phyloP scores from a whole-genome alignment of 2,113 vertebrate genomes.

The Epinephelus fuscoguttatus region DNA sequence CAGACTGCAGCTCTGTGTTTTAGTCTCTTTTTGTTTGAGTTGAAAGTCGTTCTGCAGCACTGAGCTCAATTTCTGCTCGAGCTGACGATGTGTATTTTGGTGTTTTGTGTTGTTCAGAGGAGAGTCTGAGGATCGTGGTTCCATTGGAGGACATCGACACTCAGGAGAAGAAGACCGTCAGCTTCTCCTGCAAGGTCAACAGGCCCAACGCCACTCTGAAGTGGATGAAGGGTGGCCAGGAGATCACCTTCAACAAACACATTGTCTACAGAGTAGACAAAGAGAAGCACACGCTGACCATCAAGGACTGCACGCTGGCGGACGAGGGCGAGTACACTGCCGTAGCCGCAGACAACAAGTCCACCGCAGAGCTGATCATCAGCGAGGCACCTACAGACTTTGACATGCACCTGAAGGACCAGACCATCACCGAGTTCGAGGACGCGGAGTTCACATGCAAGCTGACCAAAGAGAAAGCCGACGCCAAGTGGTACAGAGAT shows the following conservation, averaged over 20 bases:
- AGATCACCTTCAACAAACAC: conserved; percentile 89
- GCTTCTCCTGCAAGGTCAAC: conserved; percentile 98
- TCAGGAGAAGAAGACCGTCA: conserved; percentile 95
- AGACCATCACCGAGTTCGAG: conserved; percentile 97
- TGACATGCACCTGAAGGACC: conserved; percentile 90
- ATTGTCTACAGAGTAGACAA: conserved; percentile 93
- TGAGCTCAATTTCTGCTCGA: too few species aligned
- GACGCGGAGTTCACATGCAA: conserved; percentile 95
- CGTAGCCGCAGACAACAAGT: conserved; percentile 91
- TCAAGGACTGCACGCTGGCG: conserved; percentile 94
- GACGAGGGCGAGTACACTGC: conserved; percentile 97
- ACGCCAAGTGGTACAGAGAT: conserved; percentile 96
- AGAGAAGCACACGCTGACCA: conserved; percentile 93
- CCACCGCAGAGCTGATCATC: conserved; percentile 95
- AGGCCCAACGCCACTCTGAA: conserved; percentile 91
- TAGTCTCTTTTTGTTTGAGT: too few species aligned
- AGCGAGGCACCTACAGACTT: conserved; percentile 98
- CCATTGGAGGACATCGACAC: conserved; percentile 97
- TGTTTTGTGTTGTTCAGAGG: conserved; percentile 85
- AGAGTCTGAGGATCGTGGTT: conserved; percentile 93
- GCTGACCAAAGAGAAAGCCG: conserved; percentile 95
- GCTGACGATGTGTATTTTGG: neutral
- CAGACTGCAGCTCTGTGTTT: too few species aligned
- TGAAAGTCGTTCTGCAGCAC: too few species aligned
- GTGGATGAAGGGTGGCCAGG: conserved; percentile 95